Percentiles rank a stretch among this genome's conserved stretches.
Conservation (phyloP, 2,888 invertebrate genomes). For the Eristalis tenax region DNA sequence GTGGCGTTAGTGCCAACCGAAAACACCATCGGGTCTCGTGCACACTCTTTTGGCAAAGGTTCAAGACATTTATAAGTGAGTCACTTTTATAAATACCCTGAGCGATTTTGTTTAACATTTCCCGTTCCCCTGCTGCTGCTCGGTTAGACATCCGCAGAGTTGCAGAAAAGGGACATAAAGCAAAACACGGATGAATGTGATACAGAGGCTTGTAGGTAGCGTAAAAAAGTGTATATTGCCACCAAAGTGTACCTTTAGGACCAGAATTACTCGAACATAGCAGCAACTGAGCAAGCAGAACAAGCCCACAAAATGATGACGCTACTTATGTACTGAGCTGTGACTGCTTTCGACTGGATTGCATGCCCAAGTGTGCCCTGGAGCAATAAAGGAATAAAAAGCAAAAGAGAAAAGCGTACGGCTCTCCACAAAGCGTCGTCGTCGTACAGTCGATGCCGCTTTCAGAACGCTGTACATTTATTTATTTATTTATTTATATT, state of each 20-base stretch:
- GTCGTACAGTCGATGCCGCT: constrained; percentile 19
- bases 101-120: constrained; percentile 6
- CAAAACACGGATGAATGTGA: constrained; percentile 27
- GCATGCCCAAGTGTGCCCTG: constrained; percentile 69
- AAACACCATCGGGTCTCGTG: constrained; percentile 7
- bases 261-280: constrained; percentile 34
- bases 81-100: constrained; percentile 67
- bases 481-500: constrained; percentile 60
- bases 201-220: constrained; percentile 31
- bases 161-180: constrained; percentile 26
- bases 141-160: constrained; percentile 23
- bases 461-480: constrained; percentile 53
- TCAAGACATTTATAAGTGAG: constrained; percentile 65
- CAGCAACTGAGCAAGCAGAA: constrained; percentile 35
- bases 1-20: constrained; percentile 24
- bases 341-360: constrained; percentile 36
- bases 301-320: constrained; percentile 69
- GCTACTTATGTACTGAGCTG: constrained; percentile 49
- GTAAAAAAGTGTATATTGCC: constrained; percentile 27
- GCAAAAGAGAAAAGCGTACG: constrained; percentile 19
- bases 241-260: constrained; percentile 69
- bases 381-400: constrained; percentile 66
- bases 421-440: constrained; percentile 5
- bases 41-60: constrained; percentile 50
- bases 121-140: not conserved